Base-by-base conservation (phyloP, 2,888 invertebrate genomes). In the Caradrina kadenii region DNA sequence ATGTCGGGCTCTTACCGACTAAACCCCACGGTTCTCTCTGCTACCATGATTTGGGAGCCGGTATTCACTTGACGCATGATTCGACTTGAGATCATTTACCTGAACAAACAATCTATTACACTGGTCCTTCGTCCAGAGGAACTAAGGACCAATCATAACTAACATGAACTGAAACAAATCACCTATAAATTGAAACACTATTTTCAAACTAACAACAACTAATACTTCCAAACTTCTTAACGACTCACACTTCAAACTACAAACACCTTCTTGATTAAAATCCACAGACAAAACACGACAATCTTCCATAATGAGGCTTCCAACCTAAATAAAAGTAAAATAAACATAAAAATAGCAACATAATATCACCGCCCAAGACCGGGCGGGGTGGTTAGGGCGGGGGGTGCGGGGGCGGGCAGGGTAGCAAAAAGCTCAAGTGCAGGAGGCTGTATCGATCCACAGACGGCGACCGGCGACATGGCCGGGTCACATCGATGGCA, bases 361-460 rank as follows among this genome's bases (percentile, higher is more conserved):
- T 90, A 89, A 87, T 87, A 88, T 86, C 76, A 79, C 83, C 88
- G 82, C 86, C 89, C 89, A 90, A 88, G 89, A 76, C 78, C 73
- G 85, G 86, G 81, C 80, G 78, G 81, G 77, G 82, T 76, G 65
- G 82, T 83, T 84, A 80, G 81, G 80, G 72, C 74, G 76, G 80
- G 56, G 83, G 76, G 78, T 42, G 73, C 76, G 81, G 65, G 54
- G 13, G 75, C 81, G 73, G 75, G 80, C 63, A 82, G 80, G 89
- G 90, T 86, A 87, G 91, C 89, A 91, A 93, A 93, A 93, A 93
- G 93, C 94, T 93, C 92, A 94, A 94, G 94, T 93, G 94, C 94
- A 93, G 88, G 95, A 95, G 93, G 95, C 95, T 95, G 95, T 95
- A 95, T 95, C 94, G 95, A 95, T 94, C 93, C 91, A 89, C 84